Evolutionary conservation across 2,797 vertebrate species (phyloP), one percentile per base, ranked within the genome.

Genomic region (Gobio occitaniae): DNA sequence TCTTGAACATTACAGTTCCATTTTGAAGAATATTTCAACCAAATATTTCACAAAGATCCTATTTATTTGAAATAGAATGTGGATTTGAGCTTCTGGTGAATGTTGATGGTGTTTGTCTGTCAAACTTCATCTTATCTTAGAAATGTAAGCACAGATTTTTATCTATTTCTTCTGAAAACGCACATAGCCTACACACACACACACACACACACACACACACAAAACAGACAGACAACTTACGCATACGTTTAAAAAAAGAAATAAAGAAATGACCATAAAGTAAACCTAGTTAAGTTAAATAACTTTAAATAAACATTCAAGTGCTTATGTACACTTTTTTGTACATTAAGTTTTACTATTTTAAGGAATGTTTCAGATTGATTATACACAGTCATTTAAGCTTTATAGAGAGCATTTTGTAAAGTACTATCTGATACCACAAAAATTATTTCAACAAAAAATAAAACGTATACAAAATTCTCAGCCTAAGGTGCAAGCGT

Each of bases 141-240:
- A 61, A 81, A 68, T 68, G 82, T 69, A 83, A 86, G 70, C 32
- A 74, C 17, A 76, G 80, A 70, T 88, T 80, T 69, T 69, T 4
- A 83, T 88, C 83, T 84, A n/a, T 63, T 70, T 74, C 78, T 69
- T 69, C 5, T 13, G 48, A 52, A 68, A 21, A 36, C 59, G 65
- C 69, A 6, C 38, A 41, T 4, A 6, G 38, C 41, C 71, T 32
- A 81, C 8, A 84, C 21, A 50, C 16, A 47, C 48, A 79, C 7
- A 47, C 61, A 32, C 47, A 59, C 8, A 74, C 38, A 80, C 25
- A 83, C 36, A 47, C 12, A 38, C 44, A 78, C 13, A 41, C 61
- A 32, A 59, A 56, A 65, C 68, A 66, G 38, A 41, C 21, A 56
- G 2, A 68, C 48, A 66, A 32, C 71, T 48, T 17, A 21, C 44